Base-by-base conservation (phyloP, 2,797 vertebrate genomes). In the Chloroceryle amazona region DNA sequence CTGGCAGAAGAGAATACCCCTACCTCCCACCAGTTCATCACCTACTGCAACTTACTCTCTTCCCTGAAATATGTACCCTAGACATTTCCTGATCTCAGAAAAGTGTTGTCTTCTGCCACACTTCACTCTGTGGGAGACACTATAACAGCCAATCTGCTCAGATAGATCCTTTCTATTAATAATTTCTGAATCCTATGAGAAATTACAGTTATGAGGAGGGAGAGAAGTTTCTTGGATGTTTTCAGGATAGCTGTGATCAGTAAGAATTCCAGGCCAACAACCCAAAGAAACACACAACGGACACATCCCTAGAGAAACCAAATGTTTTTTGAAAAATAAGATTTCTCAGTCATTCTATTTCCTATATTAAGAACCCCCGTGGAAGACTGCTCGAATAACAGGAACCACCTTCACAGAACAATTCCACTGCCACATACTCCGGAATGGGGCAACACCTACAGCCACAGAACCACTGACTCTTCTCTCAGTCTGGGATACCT, bases 141-240 rank as follows among this genome's bases (percentile, higher is more conserved):
- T 35, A 13, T 23, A 1, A 0, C 1, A n/a, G 35, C 21, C 58
- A 60, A 21, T 5, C 44, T 42, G 17, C 67, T 87, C 55, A 47
- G 5, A 51, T 0, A 58, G 13, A 60, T 28, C 29, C 39, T 22
- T 37, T 35, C 52, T 55, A 67, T 10, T 31, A 80, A 8, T 13
- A n/a, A 52, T 17, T 57, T 54, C 41, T 67, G 25, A 94, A 60
- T 63, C 7, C 33, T 6, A 2, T 9, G 9, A 37, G 42, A 28
- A 51, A 15, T 1, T 0, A 49, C 1, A 25, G n/a, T 28, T n/a
- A 15, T 2, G 13, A 67, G 49, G 41, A 61, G 1, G 11, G 28
- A 22, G 31, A 83, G 2, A 13, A 63, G 17, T 18, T 67, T n/a
- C 2, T 25, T 0, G 2, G 39, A 33, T 67, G 16, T 47, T 70